phyloP scores from a whole-genome alignment of 2,797 vertebrate species.

The Centropyge bicolor region DNA sequence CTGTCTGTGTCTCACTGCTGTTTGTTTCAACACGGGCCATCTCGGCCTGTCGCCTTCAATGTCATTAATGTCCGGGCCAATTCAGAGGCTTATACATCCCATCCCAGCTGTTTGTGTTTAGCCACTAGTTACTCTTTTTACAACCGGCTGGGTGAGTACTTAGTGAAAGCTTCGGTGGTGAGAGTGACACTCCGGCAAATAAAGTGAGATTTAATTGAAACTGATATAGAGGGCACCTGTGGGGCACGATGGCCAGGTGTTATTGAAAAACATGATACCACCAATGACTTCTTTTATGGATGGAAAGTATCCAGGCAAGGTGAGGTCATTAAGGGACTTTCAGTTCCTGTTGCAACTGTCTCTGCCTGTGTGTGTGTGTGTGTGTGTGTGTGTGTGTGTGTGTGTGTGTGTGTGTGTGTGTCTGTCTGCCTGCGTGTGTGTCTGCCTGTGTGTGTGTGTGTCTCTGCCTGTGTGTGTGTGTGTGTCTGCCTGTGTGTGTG shows the following conservation, averaged over 20 bases:
- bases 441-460: constrained; percentile 34
- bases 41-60: constrained; percentile 23
- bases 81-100: constrained; percentile 43
- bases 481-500: constrained; percentile 19
- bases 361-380: constrained; percentile 20
- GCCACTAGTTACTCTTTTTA: constrained; percentile 30
- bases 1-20: constrained; percentile 34
- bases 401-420: constrained; percentile 17
- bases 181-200: constrained; percentile 35
- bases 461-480: constrained; percentile 21
- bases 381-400: constrained; percentile 28
- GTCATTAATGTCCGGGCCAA: constrained; percentile 51
- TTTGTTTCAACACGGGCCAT: constrained; percentile 58
- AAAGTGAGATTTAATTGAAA: constrained; percentile 48
- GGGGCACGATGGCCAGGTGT: constrained; percentile 53
- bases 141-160: constrained; percentile 43
- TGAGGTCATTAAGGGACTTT: constrained; percentile 61
- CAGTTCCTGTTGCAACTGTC: constrained; percentile 38
- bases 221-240: constrained; percentile 32
- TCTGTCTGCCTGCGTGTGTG: too few species aligned
- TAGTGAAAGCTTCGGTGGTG: constrained; percentile 31
- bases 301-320: constrained; percentile 64
- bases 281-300: constrained; percentile 57
- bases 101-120: constrained; percentile 43
- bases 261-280: constrained; percentile 61